These are phyloP conservation scores for Myodes glareolus DNA, from an alignment of 2,113 vertebrate species.

Conservation along the genomic window DNA sequence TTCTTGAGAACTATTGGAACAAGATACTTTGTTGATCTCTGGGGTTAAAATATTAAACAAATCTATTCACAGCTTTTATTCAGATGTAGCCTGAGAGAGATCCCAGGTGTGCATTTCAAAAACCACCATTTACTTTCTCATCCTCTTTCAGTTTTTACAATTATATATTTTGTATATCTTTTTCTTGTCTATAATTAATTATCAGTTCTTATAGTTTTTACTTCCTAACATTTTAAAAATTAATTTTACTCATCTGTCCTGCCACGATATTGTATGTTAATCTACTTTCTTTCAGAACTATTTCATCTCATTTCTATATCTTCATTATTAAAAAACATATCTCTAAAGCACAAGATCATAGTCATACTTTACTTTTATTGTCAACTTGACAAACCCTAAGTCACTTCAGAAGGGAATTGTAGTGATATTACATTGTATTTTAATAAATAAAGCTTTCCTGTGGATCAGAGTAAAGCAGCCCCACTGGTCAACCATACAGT, in stretches of 20 bases:
- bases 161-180: not conserved
- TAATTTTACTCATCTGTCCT: not conserved
- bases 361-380: not conserved
- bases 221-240: not conserved
- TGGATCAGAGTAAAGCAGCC: no score
- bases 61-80: not conserved
- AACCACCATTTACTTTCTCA: not conserved
- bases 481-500: no score
- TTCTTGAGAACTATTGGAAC: not conserved
- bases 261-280: not conserved
- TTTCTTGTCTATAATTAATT: not conserved
- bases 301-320: not conserved
- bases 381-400: not conserved
- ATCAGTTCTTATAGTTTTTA: not conserved
- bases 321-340: not conserved
- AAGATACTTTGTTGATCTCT: not conserved
- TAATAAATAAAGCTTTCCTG: no score
- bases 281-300: not conserved
- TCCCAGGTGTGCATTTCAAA: fast-evolving
- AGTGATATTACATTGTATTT: no score
- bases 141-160: not conserved
- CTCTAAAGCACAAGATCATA: not conserved
- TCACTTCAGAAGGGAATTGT: not conserved
- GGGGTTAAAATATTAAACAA: not conserved
- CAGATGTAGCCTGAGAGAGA: not conserved